phyloP scores from a whole-genome alignment of 2,113 vertebrate genomes.

The Isichthys henryi region DNA sequence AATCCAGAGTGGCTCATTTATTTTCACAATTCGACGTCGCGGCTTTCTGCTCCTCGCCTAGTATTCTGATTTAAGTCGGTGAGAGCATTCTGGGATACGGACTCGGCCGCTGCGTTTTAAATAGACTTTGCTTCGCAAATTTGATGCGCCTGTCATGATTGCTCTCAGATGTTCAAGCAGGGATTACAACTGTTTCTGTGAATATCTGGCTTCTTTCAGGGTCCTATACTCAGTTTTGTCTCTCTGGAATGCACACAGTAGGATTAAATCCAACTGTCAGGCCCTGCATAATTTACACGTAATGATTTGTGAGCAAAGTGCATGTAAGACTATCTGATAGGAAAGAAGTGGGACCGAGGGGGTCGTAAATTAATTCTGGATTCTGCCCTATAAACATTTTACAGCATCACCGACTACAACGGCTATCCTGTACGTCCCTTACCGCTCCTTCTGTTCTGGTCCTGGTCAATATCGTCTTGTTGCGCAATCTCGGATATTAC shows the following conservation, averaged over 20 bases:
- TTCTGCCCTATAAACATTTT: conserved; percentile 1
- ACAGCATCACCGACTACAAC: not conserved
- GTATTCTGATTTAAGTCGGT: conserved; percentile 15
- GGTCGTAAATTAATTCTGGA: not conserved
- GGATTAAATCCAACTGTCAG: conserved; percentile 8
- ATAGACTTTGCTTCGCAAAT: conserved; percentile 18
- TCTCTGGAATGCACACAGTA: not conserved
- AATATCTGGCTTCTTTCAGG: conserved; percentile 18
- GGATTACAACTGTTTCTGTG: conserved; percentile 14
- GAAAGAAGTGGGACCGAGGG: not conserved
- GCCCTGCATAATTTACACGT: not conserved
- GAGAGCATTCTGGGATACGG: conserved; percentile 7
- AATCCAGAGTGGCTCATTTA: not conserved
- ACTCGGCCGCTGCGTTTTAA: conserved; percentile 9
- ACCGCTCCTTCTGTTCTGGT: not conserved
- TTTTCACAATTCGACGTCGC: not conserved
- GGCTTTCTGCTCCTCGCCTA: not conserved
- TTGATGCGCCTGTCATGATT: conserved; percentile 25
- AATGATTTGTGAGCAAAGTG: conserved; percentile 3
- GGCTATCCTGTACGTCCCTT: not conserved
- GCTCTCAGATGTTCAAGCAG: conserved; percentile 26
- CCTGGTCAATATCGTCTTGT: not conserved
- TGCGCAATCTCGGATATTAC: not conserved
- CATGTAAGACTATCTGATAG: conserved; percentile 6
- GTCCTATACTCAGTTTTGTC: not conserved